phyloP scores from a whole-genome alignment of 2,797 vertebrate species.

The Bradypodion pumilum region DNA sequence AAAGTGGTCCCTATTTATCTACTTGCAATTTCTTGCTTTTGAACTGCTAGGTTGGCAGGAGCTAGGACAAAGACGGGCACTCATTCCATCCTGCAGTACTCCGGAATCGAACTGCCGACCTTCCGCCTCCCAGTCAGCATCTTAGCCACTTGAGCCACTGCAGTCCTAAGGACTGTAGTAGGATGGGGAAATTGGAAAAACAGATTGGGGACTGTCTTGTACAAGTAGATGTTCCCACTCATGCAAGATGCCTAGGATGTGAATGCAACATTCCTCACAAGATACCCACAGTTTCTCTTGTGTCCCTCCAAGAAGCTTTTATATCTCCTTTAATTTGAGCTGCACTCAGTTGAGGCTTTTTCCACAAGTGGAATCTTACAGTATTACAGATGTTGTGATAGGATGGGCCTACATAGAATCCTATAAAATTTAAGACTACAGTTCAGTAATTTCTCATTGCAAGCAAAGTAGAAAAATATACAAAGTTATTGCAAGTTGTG shows the following conservation, averaged over 20 bases:
- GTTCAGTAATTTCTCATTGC: not conserved
- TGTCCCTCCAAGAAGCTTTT: no score
- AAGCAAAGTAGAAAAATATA: not conserved
- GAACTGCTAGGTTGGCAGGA: no score
- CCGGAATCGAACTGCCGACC: no score
- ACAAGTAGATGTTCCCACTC: not conserved
- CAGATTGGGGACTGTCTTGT: not conserved
- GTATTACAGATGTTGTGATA: not conserved
- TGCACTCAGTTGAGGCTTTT: not conserved
- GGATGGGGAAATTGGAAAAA: no score
- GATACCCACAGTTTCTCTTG: not conserved
- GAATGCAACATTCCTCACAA: not conserved
- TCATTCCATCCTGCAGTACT: no score
- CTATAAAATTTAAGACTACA: not conserved
- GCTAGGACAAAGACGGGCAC: no score
- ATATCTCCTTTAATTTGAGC: not conserved
- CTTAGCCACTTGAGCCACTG: no score
- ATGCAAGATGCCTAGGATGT: not conserved
- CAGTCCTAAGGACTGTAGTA: no score
- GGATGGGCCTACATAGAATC: not conserved
- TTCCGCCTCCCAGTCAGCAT: no score
- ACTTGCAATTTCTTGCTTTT: no score
- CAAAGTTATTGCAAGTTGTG: constrained; percentile 44
- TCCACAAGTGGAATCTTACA: not conserved
- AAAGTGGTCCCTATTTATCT: no score